A percentile compares a stretch with the other conserved stretches of the same genome.
These are phyloP conservation scores for Charina bottae DNA, from an alignment of 2,113 vertebrate species.

Conservation along the genomic window DNA sequence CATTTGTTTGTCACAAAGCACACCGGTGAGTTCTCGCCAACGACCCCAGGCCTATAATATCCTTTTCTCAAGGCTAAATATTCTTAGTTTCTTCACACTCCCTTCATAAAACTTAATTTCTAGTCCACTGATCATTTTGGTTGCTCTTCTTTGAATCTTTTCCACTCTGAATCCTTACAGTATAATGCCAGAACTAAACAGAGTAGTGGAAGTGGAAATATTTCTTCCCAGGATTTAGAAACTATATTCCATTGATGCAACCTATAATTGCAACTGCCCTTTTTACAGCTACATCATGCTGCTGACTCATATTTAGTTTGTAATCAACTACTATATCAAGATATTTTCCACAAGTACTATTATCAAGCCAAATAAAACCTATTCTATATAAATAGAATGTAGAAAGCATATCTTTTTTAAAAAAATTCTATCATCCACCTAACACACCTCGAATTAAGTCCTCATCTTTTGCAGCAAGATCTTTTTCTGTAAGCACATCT, in stretches of 20 bases:
- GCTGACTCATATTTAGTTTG: background rate
- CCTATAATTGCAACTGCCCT: background rate
- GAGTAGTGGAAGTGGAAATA: background rate
- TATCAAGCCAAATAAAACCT: background rate
- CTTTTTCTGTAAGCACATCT: conserved; percentile 50
- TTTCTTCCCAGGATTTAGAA: background rate
- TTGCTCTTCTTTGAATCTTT: background rate
- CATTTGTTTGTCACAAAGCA: no score
- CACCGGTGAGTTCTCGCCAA: no score
- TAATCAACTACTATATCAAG: background rate
- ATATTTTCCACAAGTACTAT: background rate
- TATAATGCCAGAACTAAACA: background rate
- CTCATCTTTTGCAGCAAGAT: conserved; percentile 52
- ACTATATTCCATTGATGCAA: background rate
- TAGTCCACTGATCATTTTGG: background rate
- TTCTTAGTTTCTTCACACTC: no score
- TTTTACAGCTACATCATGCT: background rate
- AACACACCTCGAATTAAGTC: conserved; percentile 68
- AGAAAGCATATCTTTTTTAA: background rate
- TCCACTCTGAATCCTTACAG: background rate
- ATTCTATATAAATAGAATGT: background rate
- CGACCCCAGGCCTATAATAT: no score
- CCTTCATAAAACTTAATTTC: no score
- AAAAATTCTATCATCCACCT: background rate
- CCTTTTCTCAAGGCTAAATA: no score